Evolutionary conservation across 2,797 vertebrate genomes (phyloP).

Genomic region (Hemibagrus guttatus): DNA sequence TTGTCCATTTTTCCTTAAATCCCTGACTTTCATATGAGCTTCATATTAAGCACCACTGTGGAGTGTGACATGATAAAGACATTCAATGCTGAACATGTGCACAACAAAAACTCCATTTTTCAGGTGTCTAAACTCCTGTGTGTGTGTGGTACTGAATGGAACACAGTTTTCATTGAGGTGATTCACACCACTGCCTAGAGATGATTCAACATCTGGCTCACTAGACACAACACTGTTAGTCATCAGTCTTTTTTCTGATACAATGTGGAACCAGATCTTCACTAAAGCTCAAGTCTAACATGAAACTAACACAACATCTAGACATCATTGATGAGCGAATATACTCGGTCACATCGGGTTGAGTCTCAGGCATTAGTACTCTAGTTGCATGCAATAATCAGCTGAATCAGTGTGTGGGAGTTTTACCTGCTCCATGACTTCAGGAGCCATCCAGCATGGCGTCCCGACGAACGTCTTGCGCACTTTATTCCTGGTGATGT

Average conservation of each 20-base stretch:
- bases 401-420: not conserved
- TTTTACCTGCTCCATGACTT: slow-evolving; percentile 96
- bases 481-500: slow-evolving; percentile 97
- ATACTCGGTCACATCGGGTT: not conserved
- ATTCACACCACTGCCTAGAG: not conserved
- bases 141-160: not conserved
- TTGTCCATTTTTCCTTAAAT: too few relatives aligned
- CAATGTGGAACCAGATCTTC: not conserved
- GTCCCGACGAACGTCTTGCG: slow-evolving; percentile 97
- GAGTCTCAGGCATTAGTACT: not conserved
- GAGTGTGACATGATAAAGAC: too few relatives aligned
- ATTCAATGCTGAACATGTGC: too few relatives aligned
- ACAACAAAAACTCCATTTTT: too few relatives aligned
- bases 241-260: not conserved
- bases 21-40: too few relatives aligned
- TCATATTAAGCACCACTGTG: too few relatives aligned
- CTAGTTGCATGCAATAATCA: not conserved
- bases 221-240: not conserved
- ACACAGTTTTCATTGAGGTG: not conserved
- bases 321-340: too few relatives aligned
- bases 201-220: not conserved
- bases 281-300: not conserved
- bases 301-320: too few relatives aligned
- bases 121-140: too few relatives aligned
- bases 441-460: slow-evolving; percentile 98